These are phyloP conservation scores for Premnoplex brunnescens DNA, from an alignment of 2,797 vertebrate species.

Conservation along the genomic window DNA sequence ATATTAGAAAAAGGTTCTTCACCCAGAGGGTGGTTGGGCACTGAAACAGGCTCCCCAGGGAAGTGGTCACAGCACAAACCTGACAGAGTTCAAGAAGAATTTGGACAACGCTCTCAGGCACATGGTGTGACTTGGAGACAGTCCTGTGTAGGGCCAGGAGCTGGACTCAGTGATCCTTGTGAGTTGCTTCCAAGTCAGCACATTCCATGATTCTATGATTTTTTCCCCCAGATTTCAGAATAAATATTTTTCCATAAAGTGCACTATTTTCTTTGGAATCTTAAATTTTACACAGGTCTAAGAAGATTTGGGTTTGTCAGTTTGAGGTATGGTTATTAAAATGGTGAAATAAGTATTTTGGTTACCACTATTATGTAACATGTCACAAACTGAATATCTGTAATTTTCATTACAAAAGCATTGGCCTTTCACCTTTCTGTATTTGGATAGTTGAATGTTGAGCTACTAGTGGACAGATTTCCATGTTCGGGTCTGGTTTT, in stretches of 20 bases:
- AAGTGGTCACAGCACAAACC: background rate
- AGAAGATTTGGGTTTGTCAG: background rate
- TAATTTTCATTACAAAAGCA: slow-evolving; percentile 14
- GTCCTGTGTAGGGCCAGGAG: background rate
- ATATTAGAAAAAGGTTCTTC: background rate
- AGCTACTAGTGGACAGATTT: slow-evolving; percentile 6
- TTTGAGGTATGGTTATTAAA: background rate
- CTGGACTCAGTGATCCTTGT: background rate
- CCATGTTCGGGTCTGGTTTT: background rate
- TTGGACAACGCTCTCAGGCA: background rate
- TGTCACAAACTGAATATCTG: background rate
- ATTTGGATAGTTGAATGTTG: background rate
- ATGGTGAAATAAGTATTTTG: slow-evolving; percentile 8
- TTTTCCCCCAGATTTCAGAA: background rate
- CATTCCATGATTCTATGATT: background rate
- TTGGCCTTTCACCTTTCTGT: background rate
- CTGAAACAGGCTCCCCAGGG: background rate
- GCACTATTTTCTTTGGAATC: background rate
- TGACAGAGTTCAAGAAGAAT: background rate
- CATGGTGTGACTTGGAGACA: background rate
- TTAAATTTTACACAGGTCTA: background rate
- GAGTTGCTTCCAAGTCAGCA: background rate
- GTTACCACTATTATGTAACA: background rate
- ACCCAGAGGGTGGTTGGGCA: background rate
- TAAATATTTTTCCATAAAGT: background rate